phyloP scores from a whole-genome alignment of 1,140 invertebrate genomes.

The Littorina saxatilis region DNA sequence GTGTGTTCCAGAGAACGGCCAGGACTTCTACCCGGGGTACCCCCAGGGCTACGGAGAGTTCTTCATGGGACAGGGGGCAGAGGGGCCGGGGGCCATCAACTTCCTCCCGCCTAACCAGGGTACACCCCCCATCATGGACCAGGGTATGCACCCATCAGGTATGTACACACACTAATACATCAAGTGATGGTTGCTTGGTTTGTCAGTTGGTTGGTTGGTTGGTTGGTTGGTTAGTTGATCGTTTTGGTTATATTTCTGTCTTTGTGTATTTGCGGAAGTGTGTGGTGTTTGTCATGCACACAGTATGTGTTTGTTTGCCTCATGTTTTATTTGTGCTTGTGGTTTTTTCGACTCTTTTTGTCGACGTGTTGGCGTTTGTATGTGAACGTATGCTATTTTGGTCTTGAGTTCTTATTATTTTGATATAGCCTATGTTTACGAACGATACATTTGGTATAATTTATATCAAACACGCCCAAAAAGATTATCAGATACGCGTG shows the following conservation, averaged over 20 bases:
- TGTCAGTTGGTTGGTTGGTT: too few relatives aligned
- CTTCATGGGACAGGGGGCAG: slow-evolving; percentile 82
- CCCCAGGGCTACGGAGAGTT: slow-evolving; percentile 87
- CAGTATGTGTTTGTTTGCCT: too few relatives aligned
- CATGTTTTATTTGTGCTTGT: too few relatives aligned
- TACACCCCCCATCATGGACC: slow-evolving; percentile 55
- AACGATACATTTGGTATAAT: too few relatives aligned
- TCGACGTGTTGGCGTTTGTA: background rate
- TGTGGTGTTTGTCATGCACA: background rate
- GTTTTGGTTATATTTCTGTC: background rate
- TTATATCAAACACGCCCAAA: too few relatives aligned
- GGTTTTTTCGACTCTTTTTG: background rate
- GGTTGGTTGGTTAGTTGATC: too few relatives aligned
- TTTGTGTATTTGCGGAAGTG: background rate
- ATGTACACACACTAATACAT: too few relatives aligned
- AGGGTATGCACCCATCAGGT: slow-evolving; percentile 56
- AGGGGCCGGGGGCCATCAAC: slow-evolving; percentile 73
- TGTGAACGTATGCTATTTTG: background rate
- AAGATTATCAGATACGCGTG: too few relatives aligned
- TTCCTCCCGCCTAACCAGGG: slow-evolving; percentile 78
- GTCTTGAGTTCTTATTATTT: too few relatives aligned
- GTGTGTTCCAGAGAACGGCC: slow-evolving; percentile 81
- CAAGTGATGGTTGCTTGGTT: background rate
- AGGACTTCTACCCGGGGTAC: slow-evolving; percentile 89
- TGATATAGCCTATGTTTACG: too few relatives aligned